Evolutionary conservation across 2,113 vertebrate species (phyloP), one percentile per base, ranked within the genome.

Genomic region (Passer montanus): DNA sequence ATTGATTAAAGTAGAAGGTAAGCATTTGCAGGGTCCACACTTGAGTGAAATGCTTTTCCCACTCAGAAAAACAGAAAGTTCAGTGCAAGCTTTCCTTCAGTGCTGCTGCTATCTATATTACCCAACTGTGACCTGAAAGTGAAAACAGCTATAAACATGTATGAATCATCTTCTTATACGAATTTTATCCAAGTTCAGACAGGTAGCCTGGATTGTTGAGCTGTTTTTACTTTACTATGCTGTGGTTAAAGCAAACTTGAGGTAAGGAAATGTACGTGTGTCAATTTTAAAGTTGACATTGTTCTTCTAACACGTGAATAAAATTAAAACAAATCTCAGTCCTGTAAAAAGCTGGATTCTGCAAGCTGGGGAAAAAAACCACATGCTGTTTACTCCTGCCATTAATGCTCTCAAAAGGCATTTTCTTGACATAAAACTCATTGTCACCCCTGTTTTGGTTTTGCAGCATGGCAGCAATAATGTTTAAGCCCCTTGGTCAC

Each of bases 141-240:
- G 83, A 90, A 90, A 95, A 75, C 47, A 92, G 85, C 88, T 75
- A 84, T 86, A 95, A 96, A 94, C 56, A 60, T 4, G 6, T 9
- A 90, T 86, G 85, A 95, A 75, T 95, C 92, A 93, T 59, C 78
- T 9, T 79, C 72, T 90, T 73, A 50, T 35, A 63, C 64, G 28
- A 93, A 56, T 88, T 91, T 93, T 90, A 93, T 84, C 94, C 92
- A 94, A 60, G 92, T 95, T 84, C 83, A 92, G 88, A 75, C 93
- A 96, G 83, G 95, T 84, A 94, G 56, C 28, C 72, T 59, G 85
- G 60, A 49, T 52, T 64, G 76, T 87, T 95, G 78, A 95, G 15
- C 56, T 94, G 52, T n/a, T 93, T 91, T 89, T 81, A 60, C 63
- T 41, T 95, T 87, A 91, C 64, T 72, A 20, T 39, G 44, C n/a